Base-by-base conservation (phyloP, 2,113 vertebrate species). In the Puntigrus tetrazona region DNA sequence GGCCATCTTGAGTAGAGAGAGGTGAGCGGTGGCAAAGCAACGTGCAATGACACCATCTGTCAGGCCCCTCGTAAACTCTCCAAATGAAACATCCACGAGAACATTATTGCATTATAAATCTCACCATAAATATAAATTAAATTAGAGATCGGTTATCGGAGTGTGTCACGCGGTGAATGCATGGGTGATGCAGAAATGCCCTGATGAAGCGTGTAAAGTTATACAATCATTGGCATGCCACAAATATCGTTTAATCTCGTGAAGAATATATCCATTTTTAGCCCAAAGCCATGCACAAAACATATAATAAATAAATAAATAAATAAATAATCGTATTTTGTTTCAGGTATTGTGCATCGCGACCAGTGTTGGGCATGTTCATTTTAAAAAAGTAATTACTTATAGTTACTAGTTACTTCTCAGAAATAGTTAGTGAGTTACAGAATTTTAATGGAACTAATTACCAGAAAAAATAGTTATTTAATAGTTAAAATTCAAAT, bases 1-100 rank as follows among this genome's bases (percentile, higher is more conserved):
- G 63, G 69, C 57, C 74, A 83, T 88, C 57, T 85, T 83, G 72
- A 77, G 57, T 55, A 70, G 67, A 63, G 74, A 85, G 84, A 67
- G 84, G 57, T 83, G 77, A 83, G 79, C 75, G 20, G 84, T 80
- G 75, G 36, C 80, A 65, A 72, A 83, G 67, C 75, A 75, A 73
- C 34, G 79, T 75, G 83, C 72, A 87, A 83, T 87, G 81, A 87
- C 84, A 85, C 86, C 87, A 88, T 85, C 84, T 88, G 87, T 85
- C 87, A 85, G 76, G 50, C 70, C 84, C 84, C 84, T 77, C 69
- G 73, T 88, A 88, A 88, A 88, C 76, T 83, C 84, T 88, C 67
- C 76, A 85, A 83, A 86, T 88, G 84, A 86, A 83, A 85, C 76
- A 86, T 88, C 81, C 69, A 83, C 10, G 47, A 88, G 87, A 78